A percentile compares a stretch with the other conserved stretches of the same genome.
These are phyloP conservation scores for Parasteatoda lunata DNA, from an alignment of 2,888 invertebrate genomes.

Conservation along the genomic window DNA sequence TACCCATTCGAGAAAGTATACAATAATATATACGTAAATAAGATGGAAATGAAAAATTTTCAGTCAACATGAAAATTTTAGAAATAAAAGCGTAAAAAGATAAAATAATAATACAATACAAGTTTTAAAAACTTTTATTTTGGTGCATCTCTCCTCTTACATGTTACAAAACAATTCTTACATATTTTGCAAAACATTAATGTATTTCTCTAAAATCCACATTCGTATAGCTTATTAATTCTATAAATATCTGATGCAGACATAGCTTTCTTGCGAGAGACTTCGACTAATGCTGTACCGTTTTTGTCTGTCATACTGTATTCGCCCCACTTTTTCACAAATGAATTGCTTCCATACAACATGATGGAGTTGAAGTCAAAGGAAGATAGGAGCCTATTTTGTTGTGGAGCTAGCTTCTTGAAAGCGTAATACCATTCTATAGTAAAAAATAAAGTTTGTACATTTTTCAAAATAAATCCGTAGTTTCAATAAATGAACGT, in stretches of 20 bases:
- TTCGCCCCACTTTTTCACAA: not conserved
- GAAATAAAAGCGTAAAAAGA: too few species aligned
- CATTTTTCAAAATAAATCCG: too few species aligned
- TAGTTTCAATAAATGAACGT: too few species aligned
- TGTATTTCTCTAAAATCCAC: not conserved
- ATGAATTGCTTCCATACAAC: not conserved
- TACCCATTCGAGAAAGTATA: too few species aligned
- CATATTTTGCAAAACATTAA: too few species aligned
- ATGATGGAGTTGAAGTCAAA: not conserved
- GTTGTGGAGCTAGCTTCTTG: not conserved
- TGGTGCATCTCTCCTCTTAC: too few species aligned
- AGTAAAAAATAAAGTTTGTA: not conserved
- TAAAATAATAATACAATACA: too few species aligned
- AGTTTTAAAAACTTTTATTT: too few species aligned
- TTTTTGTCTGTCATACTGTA: not conserved
- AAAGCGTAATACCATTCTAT: not conserved
- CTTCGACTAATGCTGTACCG: not conserved
- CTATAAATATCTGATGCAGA: not conserved
- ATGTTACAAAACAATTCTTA: too few species aligned
- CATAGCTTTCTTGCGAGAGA: not conserved
- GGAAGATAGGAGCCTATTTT: not conserved
- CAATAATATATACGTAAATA: too few species aligned
- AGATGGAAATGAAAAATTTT: too few species aligned
- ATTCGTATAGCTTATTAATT: not conserved
- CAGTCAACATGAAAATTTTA: too few species aligned